Percentiles rank a stretch among this genome's conserved stretches.
These are phyloP conservation scores for Oryzias sinensis DNA, from an alignment of 2,797 vertebrate species.

Conservation along the genomic window DNA sequence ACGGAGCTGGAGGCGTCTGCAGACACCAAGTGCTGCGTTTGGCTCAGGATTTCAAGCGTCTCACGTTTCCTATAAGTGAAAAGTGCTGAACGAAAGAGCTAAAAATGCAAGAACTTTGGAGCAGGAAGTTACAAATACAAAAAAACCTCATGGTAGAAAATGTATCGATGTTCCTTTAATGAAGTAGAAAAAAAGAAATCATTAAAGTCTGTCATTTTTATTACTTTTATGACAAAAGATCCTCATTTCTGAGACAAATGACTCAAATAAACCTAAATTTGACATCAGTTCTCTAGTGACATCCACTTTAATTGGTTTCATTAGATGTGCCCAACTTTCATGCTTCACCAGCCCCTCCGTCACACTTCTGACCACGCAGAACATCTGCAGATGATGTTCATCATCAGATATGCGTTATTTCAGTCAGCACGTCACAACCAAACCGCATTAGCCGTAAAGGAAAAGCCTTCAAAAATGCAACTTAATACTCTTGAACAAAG, in stretches of 20 bases:
- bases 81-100: constrained; percentile 11
- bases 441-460: too few species aligned
- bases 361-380: too few species aligned
- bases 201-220: too few species aligned
- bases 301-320: too few species aligned
- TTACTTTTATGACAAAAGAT: too few species aligned
- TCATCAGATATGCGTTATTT: too few species aligned
- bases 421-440: too few species aligned
- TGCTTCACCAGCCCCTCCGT: too few species aligned
- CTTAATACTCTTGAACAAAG: too few species aligned
- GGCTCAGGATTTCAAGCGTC: constrained; percentile 10
- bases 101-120: constrained; percentile 7
- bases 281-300: background rate
- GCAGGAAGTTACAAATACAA: constrained; percentile 1
- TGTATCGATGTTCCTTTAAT: constrained; percentile 7
- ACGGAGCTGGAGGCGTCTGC: constrained; percentile 2
- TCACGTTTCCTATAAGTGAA: constrained; percentile 10
- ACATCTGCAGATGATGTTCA: too few species aligned
- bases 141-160: constrained; percentile 16
- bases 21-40: background rate
- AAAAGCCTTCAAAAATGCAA: too few species aligned
- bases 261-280: background rate
- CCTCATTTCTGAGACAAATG: background rate
- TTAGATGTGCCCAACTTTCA: too few species aligned
- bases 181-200: background rate